Base-by-base conservation (phyloP, 2,888 invertebrate species). In the Herminia tarsipennalis region DNA sequence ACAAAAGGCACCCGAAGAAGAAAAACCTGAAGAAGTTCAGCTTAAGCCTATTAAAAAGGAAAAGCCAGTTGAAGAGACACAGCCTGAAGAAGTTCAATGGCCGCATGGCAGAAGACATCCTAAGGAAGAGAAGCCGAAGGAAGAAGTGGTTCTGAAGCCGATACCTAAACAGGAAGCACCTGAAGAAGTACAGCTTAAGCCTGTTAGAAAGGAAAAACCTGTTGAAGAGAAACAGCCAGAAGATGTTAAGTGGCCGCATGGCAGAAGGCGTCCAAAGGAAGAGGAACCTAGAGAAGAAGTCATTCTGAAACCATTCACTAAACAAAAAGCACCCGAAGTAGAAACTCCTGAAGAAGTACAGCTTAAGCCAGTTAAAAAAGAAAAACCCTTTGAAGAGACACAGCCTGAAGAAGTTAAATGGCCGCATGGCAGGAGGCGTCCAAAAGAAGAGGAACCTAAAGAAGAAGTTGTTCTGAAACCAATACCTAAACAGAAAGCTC, bases 301-400 rank as follows among this genome's bases (percentile, higher is more conserved):
- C 25, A 44, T 54, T 36, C 42, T 62, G 27, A 64, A 54, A 33
- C 45, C 43, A 48, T 45, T 58, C 72, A 60, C 69, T n/a, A 70
- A 62, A 48, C 46, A 51, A 93, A 9, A 83, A 93, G 0, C 93
- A 90, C 86, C 90, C 83, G 33, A 92, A 81, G 83, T 92, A 88
- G 52, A 87, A 84, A 89, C 89, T 59, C 75, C 84, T 12, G 81
- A 88, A 58, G 86, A 89, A 58, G 77, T 87, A 0, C 61, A 68
- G 5, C 63, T 91, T 0, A 92, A 92, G 56, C 88, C 88, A 9
- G 55, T 83, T 35, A 72, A 70, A 25, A 67, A 73, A 27, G 75
- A 70, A 39, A 63, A 59, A 28, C 45, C 46, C 0, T 8, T 37
- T 13, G 32, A 43, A 9, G 77, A 74, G 34, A 79, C 83, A 35